These are phyloP conservation scores for Corythornis madagascariensis DNA, from an alignment of 2,113 vertebrate species.

Conservation along the genomic window DNA sequence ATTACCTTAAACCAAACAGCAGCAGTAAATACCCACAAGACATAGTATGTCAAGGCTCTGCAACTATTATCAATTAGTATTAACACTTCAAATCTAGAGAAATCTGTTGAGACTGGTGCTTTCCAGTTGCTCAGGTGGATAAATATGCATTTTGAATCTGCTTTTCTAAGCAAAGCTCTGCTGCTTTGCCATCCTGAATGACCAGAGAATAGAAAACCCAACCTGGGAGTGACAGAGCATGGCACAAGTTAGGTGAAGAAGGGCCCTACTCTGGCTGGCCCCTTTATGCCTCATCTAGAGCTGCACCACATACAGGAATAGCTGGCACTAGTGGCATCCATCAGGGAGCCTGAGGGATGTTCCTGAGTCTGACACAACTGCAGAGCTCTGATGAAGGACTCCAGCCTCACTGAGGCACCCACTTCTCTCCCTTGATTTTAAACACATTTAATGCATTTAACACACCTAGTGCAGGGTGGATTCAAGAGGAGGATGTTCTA, in stretches of 20 bases:
- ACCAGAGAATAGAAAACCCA: neutral
- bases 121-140: neutral
- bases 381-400: neutral
- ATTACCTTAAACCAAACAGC: neutral
- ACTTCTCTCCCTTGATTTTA: neutral
- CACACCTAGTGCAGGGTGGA: neutral
- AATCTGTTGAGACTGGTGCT: neutral
- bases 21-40: neutral
- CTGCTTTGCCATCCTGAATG: neutral
- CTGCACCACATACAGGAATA: neutral
- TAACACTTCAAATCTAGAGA: neutral
- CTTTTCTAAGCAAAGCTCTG: neutral
- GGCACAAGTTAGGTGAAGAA: neutral
- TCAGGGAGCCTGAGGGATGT: neutral
- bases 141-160: neutral
- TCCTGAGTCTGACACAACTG: neutral
- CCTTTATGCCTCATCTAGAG: neutral
- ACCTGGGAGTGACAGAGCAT: neutral
- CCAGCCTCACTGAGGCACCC: neutral
- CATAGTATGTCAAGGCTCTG: neutral
- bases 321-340: neutral
- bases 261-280: neutral
- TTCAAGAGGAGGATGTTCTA: neutral
- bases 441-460: neutral
- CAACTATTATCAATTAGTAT: neutral